Evolutionary conservation across 2,797 vertebrate genomes (phyloP), one percentile per base, ranked within the genome.

Genomic region (Scleropages formosus): DNA sequence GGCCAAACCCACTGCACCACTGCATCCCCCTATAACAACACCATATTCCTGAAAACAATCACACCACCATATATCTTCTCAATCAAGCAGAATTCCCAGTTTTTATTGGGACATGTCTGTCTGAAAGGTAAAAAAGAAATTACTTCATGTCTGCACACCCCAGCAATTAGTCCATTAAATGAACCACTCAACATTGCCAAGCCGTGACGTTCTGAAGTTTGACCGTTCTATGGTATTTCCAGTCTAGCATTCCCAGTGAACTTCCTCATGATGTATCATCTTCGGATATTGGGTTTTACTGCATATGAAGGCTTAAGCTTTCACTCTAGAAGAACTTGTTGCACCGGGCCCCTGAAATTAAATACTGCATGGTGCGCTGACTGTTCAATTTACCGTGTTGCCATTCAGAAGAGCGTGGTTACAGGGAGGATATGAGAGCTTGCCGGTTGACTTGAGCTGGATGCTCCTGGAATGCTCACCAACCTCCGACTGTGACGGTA

Each of bases 401-500:
- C 76, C 59, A 75, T 58, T 51, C 15, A 13, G 26, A 46, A 0
- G 0, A 56, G 49, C 70, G 77, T 75, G 16, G 65, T 24, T 74
- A 58, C 73, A 78, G 73, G 81, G 83, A 84, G 70, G 61, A 79
- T 66, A 18, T 69, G 44, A 80, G 67, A 65, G 77, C 80, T 78
- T 75, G 74, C 22, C 7, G 6, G 76, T 65, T 72, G 75, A 82
- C 77, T 72, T 56, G 61, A 77, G 75, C 72, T 46, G 22, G 20
- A 67, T 15, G 15, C 18, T 44, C 65, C 72, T 13, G 68, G 22
- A 46, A 58, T 67, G 73, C 80, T 68, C 74, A 46, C 80, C 71
- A 15, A 18, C 26, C 9, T 31, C 66, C 16, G 12, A 59, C 31
- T 77, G 22, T 82, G 61, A 78, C 67, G 26, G 67, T 60, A 46